A percentile compares a stretch with the other conserved stretches of the same genome.
Conservation (phyloP, 2,888 invertebrate genomes). For the Leptinotarsa tumamoca region DNA sequence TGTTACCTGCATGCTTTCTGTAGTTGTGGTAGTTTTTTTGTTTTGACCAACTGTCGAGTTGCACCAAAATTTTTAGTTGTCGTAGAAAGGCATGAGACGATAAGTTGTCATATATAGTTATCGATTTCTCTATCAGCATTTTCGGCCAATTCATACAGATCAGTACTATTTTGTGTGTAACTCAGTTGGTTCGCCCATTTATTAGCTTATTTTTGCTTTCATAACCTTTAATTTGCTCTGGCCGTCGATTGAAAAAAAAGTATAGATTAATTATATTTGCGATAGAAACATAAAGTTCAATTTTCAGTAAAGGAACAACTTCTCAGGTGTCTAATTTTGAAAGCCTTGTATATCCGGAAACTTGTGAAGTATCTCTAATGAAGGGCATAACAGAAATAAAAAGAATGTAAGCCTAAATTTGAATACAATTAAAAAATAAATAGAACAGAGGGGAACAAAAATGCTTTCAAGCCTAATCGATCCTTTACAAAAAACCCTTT, state of each 20-base stretch:
- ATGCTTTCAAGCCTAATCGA: conserved; percentile 60
- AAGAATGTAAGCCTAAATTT: conserved; percentile 45
- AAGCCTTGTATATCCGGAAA: conserved; percentile 37
- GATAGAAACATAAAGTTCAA: conserved; percentile 20
- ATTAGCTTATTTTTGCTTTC: conserved; percentile 36
- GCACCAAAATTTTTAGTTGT: conserved; percentile 22
- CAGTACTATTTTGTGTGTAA: conserved; percentile 5
- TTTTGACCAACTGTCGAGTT: conserved; percentile 28
- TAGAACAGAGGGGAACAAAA: conserved; percentile 56
- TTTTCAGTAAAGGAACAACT: conserved; percentile 25
- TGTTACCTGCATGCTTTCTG: conserved; percentile 32
- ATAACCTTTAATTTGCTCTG: conserved; percentile 39
- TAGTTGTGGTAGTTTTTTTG: conserved; percentile 25
- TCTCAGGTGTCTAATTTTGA: conserved; percentile 36
- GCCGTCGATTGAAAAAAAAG: conserved; percentile 28
- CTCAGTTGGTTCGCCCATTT: conserved; percentile 36
- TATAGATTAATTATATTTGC: conserved; percentile 32
- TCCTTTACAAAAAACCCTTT: conserved; percentile 56
- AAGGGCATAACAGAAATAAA: conserved; percentile 42
- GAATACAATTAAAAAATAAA: conserved; percentile 60
- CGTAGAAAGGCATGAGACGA: conserved; percentile 15
- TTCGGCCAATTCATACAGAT: conserved; percentile 2
- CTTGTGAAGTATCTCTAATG: conserved; percentile 37
- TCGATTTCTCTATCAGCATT: conserved; percentile 3
- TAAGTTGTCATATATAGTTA: conserved; percentile 9